These are phyloP conservation scores for Agriopis marginaria DNA, from an alignment of 2,888 invertebrate genomes.

Conservation along the genomic window DNA sequence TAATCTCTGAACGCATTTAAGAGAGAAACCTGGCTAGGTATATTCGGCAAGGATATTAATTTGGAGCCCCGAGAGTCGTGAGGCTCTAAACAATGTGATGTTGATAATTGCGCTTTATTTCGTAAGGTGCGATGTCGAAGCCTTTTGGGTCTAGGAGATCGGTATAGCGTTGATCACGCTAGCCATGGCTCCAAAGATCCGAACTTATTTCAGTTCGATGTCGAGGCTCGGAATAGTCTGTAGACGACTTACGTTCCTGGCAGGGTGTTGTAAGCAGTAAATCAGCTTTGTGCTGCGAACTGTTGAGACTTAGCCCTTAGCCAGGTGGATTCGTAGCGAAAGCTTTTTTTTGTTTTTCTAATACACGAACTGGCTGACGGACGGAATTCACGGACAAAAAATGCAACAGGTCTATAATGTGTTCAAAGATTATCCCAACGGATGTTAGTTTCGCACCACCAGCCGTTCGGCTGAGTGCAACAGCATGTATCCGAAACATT, in stretches of 20 bases:
- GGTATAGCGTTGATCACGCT: slow-evolving; percentile 55
- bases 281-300: slow-evolving; percentile 77
- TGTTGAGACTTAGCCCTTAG: slow-evolving; percentile 86
- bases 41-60: slow-evolving; percentile 62
- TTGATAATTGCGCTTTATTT: slow-evolving; percentile 61
- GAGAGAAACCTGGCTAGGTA: slow-evolving; percentile 72
- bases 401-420: slow-evolving; percentile 59
- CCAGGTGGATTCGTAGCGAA: slow-evolving; percentile 49
- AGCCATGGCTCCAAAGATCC: slow-evolving; percentile 56
- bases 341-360: too few species aligned
- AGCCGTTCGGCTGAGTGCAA: slow-evolving; percentile 85
- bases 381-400: too few species aligned
- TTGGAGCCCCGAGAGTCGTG: slow-evolving; percentile 73
- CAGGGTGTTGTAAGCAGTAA: slow-evolving; percentile 73
- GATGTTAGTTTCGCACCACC: slow-evolving; percentile 82
- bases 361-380: too few species aligned
- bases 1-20: slow-evolving; percentile 87
- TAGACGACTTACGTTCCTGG: slow-evolving; percentile 87
- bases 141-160: slow-evolving; percentile 66
- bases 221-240: slow-evolving; percentile 87
- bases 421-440: slow-evolving; percentile 79
- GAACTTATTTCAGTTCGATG: slow-evolving; percentile 71
- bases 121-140: slow-evolving; percentile 68
- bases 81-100: slow-evolving; percentile 80
- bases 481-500: slow-evolving; percentile 70